These are phyloP conservation scores for Xenopus petersii DNA, from an alignment of 2,797 vertebrate genomes.

Conservation along the genomic window DNA sequence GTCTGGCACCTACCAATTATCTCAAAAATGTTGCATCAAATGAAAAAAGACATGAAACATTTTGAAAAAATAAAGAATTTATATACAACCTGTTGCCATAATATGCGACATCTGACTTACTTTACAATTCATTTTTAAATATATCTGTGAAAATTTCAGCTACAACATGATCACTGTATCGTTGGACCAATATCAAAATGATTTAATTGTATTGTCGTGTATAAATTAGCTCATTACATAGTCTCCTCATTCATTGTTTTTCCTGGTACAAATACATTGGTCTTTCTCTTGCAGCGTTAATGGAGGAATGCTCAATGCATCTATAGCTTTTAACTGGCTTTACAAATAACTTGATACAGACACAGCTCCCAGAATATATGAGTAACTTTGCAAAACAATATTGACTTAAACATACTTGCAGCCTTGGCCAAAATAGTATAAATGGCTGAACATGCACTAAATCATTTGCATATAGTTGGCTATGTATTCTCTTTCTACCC, in stretches of 20 bases:
- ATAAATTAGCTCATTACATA: slow-evolving; percentile 17
- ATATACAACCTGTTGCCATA: no score
- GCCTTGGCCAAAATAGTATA: slow-evolving; percentile 17
- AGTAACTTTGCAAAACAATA: slow-evolving; percentile 34
- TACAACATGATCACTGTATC: no score
- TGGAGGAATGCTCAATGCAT: slow-evolving; percentile 22
- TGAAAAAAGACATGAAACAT: no score
- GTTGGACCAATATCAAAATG: no score
- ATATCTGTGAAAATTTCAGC: no score
- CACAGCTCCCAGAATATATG: slow-evolving; percentile 17
- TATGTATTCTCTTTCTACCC: no score
- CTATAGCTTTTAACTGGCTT: slow-evolving; percentile 22
- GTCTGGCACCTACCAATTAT: no score
- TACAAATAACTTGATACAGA: slow-evolving; percentile 6
- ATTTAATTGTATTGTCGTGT: neutral
- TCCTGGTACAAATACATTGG: slow-evolving; percentile 27
- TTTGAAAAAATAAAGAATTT: no score
- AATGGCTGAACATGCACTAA: slow-evolving; percentile 26
- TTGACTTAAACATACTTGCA: slow-evolving; percentile 7
- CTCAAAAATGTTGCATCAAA: no score
- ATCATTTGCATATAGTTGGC: slow-evolving; percentile 14
- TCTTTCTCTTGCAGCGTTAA: slow-evolving; percentile 18
- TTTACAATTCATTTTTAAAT: no score
- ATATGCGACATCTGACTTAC: no score
- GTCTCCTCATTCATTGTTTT: slow-evolving; percentile 16